Conservation (phyloP, 1,140 invertebrate genomes). For the Contarinia nasturtii region DNA sequence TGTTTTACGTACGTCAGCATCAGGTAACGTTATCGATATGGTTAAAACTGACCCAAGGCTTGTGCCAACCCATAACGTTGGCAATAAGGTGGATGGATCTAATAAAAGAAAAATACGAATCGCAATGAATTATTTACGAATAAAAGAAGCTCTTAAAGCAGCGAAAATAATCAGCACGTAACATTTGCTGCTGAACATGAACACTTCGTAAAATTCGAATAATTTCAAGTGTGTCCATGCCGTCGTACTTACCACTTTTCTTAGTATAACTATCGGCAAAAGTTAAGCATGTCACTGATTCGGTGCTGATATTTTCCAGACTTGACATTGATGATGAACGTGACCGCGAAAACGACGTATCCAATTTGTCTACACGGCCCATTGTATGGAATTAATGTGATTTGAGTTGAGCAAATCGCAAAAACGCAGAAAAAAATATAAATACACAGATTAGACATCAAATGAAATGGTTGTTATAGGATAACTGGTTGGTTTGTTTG, state of each 20-base stretch:
- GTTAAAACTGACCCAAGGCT: slow-evolving; percentile 87
- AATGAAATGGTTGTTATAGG: background rate
- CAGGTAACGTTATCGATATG: slow-evolving; percentile 70
- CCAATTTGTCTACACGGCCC: slow-evolving; percentile 81
- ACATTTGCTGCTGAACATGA: too few species aligned
- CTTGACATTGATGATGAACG: slow-evolving; percentile 93
- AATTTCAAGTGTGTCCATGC: too few species aligned
- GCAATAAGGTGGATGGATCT: slow-evolving; percentile 54
- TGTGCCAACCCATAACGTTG: slow-evolving; percentile 90
- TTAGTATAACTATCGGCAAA: slow-evolving; percentile 92
- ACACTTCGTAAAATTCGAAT: too few species aligned
- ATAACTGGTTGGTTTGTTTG: background rate
- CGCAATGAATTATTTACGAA: slow-evolving; percentile 4
- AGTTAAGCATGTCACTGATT: slow-evolving; percentile 87
- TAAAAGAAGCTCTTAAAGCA: too few species aligned
- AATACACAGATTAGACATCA: slow-evolving; percentile 1
- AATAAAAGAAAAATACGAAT: slow-evolving; percentile 1
- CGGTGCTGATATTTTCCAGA: slow-evolving; percentile 86
- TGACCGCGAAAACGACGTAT: slow-evolving; percentile 87
- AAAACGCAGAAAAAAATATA: background rate
- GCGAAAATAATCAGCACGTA: too few species aligned
- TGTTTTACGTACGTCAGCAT: slow-evolving; percentile 55
- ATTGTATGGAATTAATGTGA: slow-evolving; percentile 24
- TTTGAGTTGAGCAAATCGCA: background rate
- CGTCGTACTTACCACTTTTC: slow-evolving; percentile 59